Percentiles rank a stretch among this genome's conserved stretches.
phyloP scores from a whole-genome alignment of 2,797 vertebrate species.

The Odontamblyopus lacepedii region DNA sequence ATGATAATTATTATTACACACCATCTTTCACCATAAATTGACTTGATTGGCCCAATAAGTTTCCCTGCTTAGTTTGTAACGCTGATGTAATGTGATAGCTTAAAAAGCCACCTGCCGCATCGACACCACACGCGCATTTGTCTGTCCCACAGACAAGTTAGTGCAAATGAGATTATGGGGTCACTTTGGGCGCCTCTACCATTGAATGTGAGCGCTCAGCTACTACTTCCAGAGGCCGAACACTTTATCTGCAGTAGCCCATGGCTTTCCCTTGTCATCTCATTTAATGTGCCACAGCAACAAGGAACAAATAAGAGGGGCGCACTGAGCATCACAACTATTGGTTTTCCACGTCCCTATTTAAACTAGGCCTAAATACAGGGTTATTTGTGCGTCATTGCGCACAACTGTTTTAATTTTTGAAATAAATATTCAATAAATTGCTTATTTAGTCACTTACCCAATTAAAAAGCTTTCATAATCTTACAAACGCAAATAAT shows the following conservation, averaged over 20 bases:
- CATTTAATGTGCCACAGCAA: conserved; percentile 71
- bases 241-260: conserved; percentile 75
- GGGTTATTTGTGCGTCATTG: conserved; percentile 29
- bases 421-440: not conserved
- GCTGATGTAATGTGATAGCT: conserved; percentile 62
- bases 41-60: conserved; percentile 31
- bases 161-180: conserved; percentile 75
- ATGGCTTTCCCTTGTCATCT: conserved; percentile 70
- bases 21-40: conserved; percentile 1
- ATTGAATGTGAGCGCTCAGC: conserved; percentile 71
- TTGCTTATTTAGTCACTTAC: not conserved
- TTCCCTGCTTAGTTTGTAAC: conserved; percentile 52
- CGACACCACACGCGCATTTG: conserved; percentile 62
- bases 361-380: conserved; percentile 22
- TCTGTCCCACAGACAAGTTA: conserved; percentile 72
- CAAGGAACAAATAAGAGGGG: conserved; percentile 59
- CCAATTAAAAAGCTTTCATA: not conserved
- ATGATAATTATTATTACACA: not conserved
- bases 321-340: conserved; percentile 48
- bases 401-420: not conserved
- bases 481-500: not conserved
- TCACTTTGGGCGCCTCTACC: conserved; percentile 75
- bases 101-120: conserved; percentile 73
- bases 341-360: conserved; percentile 41
- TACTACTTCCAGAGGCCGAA: conserved; percentile 61